Conservation (phyloP, 2,888 invertebrate genomes). For the Nephrotoma guestfalica region DNA sequence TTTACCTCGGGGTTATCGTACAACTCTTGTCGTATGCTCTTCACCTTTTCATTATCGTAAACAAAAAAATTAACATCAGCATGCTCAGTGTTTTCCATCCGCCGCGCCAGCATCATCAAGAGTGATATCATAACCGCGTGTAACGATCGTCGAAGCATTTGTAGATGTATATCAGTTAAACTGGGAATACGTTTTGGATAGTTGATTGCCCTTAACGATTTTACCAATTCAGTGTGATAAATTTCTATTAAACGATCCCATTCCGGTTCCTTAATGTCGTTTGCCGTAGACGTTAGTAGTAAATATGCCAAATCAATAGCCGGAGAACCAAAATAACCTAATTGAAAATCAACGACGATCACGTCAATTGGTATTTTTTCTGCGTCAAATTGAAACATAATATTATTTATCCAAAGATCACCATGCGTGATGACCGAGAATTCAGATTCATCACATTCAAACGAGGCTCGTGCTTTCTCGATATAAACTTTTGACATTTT, state of each 20-base stretch:
- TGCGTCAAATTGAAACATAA: slow-evolving; percentile 26
- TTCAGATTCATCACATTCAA: not conserved
- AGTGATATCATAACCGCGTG: not conserved
- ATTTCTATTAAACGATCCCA: not conserved
- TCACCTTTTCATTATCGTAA: not conserved
- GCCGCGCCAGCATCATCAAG: not conserved
- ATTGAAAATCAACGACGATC: slow-evolving; percentile 11
- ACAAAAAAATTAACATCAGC: not conserved
- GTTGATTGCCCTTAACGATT: not conserved
- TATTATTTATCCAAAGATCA: slow-evolving; percentile 29
- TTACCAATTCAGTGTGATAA: not conserved
- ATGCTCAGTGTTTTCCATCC: not conserved
- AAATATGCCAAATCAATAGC: not conserved
- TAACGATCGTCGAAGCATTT: not conserved
- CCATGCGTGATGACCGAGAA: slow-evolving; percentile 21
- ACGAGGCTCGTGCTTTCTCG: not conserved
- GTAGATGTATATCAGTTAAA: not conserved
- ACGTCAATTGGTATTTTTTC: slow-evolving; percentile 20
- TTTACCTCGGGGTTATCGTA: not conserved
- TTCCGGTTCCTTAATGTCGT: not conserved
- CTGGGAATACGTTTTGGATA: not conserved
- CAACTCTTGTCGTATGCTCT: not conserved
- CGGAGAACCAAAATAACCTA: not conserved
- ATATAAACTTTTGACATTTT: not conserved
- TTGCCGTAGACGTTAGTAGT: not conserved